These are phyloP conservation scores for Cyrtonyx montezumae DNA, from an alignment of 2,113 vertebrate species.

Conservation along the genomic window DNA sequence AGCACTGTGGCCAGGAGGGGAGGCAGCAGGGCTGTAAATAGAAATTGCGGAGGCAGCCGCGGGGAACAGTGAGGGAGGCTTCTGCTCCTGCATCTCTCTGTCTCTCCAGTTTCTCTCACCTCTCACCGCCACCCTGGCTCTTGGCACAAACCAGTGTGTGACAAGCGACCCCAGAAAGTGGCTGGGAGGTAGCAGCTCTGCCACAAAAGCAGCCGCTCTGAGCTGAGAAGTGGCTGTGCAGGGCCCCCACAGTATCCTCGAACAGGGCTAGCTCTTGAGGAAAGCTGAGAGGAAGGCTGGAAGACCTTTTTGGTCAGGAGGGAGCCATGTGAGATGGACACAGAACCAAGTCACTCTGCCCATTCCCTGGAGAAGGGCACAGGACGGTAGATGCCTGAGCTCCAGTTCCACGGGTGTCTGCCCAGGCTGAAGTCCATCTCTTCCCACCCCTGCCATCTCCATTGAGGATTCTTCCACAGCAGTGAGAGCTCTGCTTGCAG, in stretches of 20 bases:
- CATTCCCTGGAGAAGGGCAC: not conserved
- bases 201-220: not conserved
- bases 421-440: not conserved
- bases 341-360: fast-evolving
- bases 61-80: conserved; percentile 51
- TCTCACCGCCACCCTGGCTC: not conserved
- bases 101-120: conserved; percentile 7
- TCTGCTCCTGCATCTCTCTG: not conserved
- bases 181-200: not conserved
- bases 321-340: not conserved
- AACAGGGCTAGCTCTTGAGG: not conserved
- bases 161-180: not conserved
- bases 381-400: not conserved
- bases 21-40: conserved; percentile 74
- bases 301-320: not conserved
- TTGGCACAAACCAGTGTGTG: not conserved
- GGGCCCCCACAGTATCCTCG: not conserved
- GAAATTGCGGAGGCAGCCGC: conserved; percentile 66
- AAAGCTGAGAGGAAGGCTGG: not conserved
- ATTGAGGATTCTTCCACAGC: not conserved
- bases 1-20: conserved; percentile 66
- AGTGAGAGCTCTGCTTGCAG: conserved; percentile 1
- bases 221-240: not conserved
- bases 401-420: not conserved
- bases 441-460: not conserved